Evolutionary conservation across 2,113 vertebrate genomes (phyloP), one percentile per base, ranked within the genome.

Genomic region (Camelus dromedarius): DNA sequence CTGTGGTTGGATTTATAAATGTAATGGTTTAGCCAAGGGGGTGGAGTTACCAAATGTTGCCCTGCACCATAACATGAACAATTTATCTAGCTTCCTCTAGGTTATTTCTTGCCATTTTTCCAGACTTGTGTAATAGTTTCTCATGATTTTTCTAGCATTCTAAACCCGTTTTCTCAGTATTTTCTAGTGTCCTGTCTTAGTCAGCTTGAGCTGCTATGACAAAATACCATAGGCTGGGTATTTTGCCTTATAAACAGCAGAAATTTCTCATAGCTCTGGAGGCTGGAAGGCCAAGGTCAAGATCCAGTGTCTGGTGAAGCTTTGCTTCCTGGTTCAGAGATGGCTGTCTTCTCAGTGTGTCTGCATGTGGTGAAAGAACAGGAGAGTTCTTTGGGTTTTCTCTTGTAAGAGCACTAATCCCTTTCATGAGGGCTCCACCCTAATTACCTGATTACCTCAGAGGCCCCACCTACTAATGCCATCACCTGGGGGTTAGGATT

Each of bases 21-120:
- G 28, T 7, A 66, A 60, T 89, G 24, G 32, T 30, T 92, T 73
- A 58, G 50, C 80, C 8, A 35, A 89, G 32, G 14, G 52, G 75
- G 48, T 81, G 58, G 89, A 18, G 6, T 69, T 66, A 70, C 8
- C 5, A 81, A 72, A 26, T 60, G 30, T 66, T 72, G 76, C 28
- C 72, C 54, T 42, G 42, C 14, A 18, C 8, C 18, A 3, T n/a
- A 60, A 58, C 20, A 56, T 24, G 58, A 22, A 28, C 24, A 54
- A 26, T 66, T 90, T 92, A 89, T 79, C 19, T 58, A 73, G 18
- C 13, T 96, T 95, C 56, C 13, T 79, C 18, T 26, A 81, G 46
- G 6, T 18, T n/a, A 62, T 35, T n/a, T 96, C 11, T 69, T 70
- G 35, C 22, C 42, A 42, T 84, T 81, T 76, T 86, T 5, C 3